Base-by-base conservation (phyloP, 2,797 vertebrate genomes). In the Alcedo atthis region DNA sequence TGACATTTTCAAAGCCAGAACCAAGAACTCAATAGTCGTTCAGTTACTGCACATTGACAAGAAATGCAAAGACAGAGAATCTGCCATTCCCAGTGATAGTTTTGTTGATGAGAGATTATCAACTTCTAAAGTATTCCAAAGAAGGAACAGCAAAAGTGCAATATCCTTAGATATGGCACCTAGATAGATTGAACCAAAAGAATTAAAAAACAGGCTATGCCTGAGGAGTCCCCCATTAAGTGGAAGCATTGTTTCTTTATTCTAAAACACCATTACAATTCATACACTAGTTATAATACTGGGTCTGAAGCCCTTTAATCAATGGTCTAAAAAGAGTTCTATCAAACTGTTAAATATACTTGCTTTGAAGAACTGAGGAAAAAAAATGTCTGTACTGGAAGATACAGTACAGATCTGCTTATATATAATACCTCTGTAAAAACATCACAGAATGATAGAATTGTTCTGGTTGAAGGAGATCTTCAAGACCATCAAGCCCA, bases 331-430 rank as follows among this genome's bases (percentile, higher is more conserved):
- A 84, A 24, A 6, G 5, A 69, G 33, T 12, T 3, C 3, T 22
- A 58, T 73, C 16, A 73, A 62, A 33, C 5, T 24, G 13, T 24
- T 76, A 28, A 71, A 71, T 28, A 57, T 5, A 28, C 6, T 58
- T 9, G 68, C 30, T 74, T 16, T 35, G n/a, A 4, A 61, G 8
- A 71, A 42, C 0, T 25, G 12, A 14, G 10, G 40, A 46, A 37
- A 43, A 18, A 12, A 0, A 40, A 12, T 0, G 2, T 63, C 15
- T 58, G 3, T 37, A 10, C 2, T 48, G 14, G 11, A 67, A 37
- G 12, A 14, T 37, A 37, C 13, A 37, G 37, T 14, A 37, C 37
- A 37, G 37, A 14, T 14, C 37, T 37, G 37, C 37, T 37, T 37
- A 37, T 37, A 37, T 37, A 37, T 37, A 37, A 37, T 37, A 37